phyloP scores from a whole-genome alignment of 1,140 invertebrate species.

The Penaeus chinensis region DNA sequence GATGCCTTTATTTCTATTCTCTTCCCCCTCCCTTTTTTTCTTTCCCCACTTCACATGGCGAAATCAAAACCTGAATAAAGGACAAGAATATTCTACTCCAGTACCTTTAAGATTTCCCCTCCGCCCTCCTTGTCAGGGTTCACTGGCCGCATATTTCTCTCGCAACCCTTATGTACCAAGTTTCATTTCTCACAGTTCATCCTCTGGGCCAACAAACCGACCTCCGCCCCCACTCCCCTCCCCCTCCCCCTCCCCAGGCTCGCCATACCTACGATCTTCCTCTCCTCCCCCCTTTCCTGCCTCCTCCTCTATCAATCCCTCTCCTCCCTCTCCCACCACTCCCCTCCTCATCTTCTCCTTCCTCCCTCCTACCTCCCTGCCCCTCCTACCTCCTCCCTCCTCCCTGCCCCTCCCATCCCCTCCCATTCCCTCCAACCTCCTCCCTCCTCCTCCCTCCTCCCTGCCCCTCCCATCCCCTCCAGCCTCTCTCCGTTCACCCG shows the following conservation, averaged over 20 bases:
- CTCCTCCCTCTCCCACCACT: background rate
- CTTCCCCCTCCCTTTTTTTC: too few species aligned
- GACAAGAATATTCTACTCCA: too few species aligned
- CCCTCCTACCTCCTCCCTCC: background rate
- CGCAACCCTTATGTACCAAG: too few species aligned
- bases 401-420: background rate
- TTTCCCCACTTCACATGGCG: too few species aligned
- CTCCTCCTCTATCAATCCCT: background rate
- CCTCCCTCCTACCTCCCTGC: background rate
- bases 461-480: background rate
- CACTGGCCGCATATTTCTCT: too few species aligned
- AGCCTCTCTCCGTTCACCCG: conserved; percentile 2
- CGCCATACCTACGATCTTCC: background rate
- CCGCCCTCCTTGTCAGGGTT: too few species aligned
- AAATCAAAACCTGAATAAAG: too few species aligned
- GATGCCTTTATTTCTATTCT: too few species aligned
- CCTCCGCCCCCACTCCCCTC: background rate
- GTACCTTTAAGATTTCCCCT: too few species aligned
- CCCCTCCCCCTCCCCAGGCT: background rate
- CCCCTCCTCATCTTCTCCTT: background rate
- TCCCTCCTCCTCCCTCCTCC: background rate
- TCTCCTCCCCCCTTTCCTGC: too few species aligned
- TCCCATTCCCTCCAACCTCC: background rate
- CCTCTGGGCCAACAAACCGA: background rate
- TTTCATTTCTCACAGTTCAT: too few species aligned